phyloP scores from a whole-genome alignment of 2,888 invertebrate genomes.

The Matsumyia berberina region DNA sequence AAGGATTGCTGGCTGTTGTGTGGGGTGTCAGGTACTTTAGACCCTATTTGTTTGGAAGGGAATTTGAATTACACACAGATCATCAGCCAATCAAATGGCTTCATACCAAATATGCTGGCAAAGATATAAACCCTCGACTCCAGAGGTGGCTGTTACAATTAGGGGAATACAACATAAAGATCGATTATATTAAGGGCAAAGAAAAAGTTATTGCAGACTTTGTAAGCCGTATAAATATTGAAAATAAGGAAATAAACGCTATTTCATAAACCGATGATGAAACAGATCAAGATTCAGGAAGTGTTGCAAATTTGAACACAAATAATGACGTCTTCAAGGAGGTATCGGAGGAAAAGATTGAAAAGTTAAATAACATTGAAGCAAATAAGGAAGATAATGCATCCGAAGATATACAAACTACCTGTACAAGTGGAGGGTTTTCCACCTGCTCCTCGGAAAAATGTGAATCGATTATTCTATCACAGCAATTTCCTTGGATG shows the following conservation, averaged over 20 bases:
- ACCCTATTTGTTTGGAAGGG: background rate
- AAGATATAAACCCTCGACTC: slow-evolving; percentile 3
- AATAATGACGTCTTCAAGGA: no score
- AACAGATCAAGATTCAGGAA: slow-evolving; percentile 11
- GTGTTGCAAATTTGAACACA: no score
- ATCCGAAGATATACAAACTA: slow-evolving; percentile 4
- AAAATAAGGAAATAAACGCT: slow-evolving; percentile 13
- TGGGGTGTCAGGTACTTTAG: background rate
- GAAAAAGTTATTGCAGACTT: slow-evolving; percentile 16
- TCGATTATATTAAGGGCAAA: slow-evolving; percentile 3
- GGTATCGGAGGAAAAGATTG: no score
- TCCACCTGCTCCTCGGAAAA: no score
- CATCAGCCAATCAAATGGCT: slow-evolving; percentile 7
- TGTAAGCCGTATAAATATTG: slow-evolving; percentile 3
- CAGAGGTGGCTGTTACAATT: background rate
- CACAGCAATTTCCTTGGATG: no score
- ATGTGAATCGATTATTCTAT: no score
- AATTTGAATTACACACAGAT: background rate
- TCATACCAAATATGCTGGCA: background rate
- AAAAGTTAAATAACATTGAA: no score
- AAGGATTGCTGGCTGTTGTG: background rate
- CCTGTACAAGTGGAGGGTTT: no score
- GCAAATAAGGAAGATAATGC: slow-evolving; percentile 9
- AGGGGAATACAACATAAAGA: slow-evolving; percentile 5
- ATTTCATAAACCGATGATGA: background rate